Evolutionary conservation across 1,140 invertebrate genomes (phyloP), one percentile per base, ranked within the genome.

Genomic region (Agrypnia vestita): DNA sequence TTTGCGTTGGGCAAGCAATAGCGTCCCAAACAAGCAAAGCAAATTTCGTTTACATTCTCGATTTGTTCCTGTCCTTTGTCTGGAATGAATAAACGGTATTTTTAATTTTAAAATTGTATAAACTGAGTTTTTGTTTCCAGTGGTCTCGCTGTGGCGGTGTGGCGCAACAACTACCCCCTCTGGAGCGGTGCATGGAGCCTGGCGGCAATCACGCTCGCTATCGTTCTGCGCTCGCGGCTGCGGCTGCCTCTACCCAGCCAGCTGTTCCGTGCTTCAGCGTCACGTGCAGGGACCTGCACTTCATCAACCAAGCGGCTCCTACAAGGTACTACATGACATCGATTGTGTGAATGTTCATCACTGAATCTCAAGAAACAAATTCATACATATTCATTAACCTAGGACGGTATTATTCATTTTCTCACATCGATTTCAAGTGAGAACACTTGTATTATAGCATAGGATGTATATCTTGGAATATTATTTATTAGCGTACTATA

Each of bases 191-290:
- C 75, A 86, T 90, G 7, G 89, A 90, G 75, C 89, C 89, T 3
- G 86, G 88, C 62, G 86, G 86, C 7, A 90, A 90, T 76, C 89
- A 90, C 72, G 87, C 87, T 7, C 88, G 89, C 56, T 90, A 90
- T 67, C 85, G 89, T 15, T 86, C 89, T 1, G 88, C 89, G n/a
- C 64, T 90, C 78, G 73, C 82, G 4, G 82, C 80, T 1, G 89
- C 89, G 1, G 87, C 86, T 0, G 85, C 86, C 0, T 88, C 88
- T 0, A 85, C 86, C 0, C 87, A 88, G 75, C 88, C 88, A 0
- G 87, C 88, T 0, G 89, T 90, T 17, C 89, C 89, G 0, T 80
- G 89, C 35, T 84, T 90, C 19, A 89, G 88, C 0, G 87, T 89
- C 15, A 89, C 89, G 0, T 90, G 89, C 76, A 84, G 89, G 3